Conservation (phyloP, 1,140 invertebrate species). For the Polypedilum pembai region DNA sequence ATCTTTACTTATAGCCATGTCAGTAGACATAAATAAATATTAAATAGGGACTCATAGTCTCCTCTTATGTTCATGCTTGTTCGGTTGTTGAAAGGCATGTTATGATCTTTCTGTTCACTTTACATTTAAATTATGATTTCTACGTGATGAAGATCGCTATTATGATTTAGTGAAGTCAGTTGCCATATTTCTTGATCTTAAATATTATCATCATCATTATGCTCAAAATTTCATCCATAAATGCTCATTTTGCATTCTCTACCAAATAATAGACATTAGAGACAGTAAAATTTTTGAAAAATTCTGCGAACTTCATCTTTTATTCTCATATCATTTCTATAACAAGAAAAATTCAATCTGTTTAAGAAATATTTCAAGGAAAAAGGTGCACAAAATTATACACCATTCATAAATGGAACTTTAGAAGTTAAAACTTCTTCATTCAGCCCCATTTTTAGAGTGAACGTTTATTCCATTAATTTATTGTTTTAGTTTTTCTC, state of each 20-base stretch:
- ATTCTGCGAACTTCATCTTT: neutral
- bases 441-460: neutral
- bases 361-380: neutral
- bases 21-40: constrained; percentile 14
- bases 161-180: neutral
- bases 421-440: neutral
- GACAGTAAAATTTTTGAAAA: neutral
- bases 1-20: constrained; percentile 11
- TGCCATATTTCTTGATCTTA: no score
- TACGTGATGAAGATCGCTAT: neutral
- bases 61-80: no score
- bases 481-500: neutral
- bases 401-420: constrained; percentile 17
- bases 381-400: constrained; percentile 8
- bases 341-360: neutral
- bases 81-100: neutral
- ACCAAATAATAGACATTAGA: neutral
- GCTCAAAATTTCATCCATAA: no score
- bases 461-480: neutral
- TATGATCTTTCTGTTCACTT: constrained; percentile 4
- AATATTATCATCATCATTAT: no score
- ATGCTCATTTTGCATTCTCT: neutral
- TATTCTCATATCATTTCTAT: neutral
- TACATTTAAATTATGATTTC: neutral
- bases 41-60: neutral